These are phyloP conservation scores for Catharus ustulatus DNA, from an alignment of 2,797 vertebrate genomes.

Conservation along the genomic window DNA sequence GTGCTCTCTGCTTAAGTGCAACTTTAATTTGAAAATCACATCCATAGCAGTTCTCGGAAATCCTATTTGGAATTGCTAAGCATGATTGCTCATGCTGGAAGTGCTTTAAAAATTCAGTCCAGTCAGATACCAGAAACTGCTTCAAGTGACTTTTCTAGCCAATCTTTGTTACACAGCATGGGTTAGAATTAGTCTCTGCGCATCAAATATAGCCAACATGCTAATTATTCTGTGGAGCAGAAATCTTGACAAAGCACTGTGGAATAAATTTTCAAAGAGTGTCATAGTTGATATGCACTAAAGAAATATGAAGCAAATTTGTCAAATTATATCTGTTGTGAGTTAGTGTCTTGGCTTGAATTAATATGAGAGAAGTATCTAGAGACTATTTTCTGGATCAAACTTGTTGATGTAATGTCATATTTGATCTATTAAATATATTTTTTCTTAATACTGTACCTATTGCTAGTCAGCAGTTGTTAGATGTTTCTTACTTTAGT, in stretches of 20 bases:
- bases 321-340: not conserved
- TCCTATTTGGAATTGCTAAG: slow-evolving; percentile 21
- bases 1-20: slow-evolving; percentile 1
- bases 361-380: not conserved
- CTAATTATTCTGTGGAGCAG: not conserved
- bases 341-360: not conserved
- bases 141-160: not conserved
- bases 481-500: not conserved
- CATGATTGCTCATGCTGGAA: slow-evolving; percentile 35
- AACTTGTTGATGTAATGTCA: not conserved
- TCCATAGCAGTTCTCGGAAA: slow-evolving; percentile 26
- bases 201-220: not conserved
- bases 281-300: not conserved
- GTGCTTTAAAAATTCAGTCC: not conserved
- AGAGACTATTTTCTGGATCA: not conserved
- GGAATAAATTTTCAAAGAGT: not conserved
- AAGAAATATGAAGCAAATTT: not conserved
- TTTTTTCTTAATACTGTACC: not conserved
- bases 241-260: not conserved
- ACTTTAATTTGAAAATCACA: slow-evolving; percentile 46
- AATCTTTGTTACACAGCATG: not conserved
- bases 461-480: not conserved
- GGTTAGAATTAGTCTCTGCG: not conserved
- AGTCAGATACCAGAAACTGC: not conserved
- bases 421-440: not conserved